These are phyloP conservation scores for Andrena cerasifolii DNA, from an alignment of 1,140 invertebrate species.

Conservation along the genomic window DNA sequence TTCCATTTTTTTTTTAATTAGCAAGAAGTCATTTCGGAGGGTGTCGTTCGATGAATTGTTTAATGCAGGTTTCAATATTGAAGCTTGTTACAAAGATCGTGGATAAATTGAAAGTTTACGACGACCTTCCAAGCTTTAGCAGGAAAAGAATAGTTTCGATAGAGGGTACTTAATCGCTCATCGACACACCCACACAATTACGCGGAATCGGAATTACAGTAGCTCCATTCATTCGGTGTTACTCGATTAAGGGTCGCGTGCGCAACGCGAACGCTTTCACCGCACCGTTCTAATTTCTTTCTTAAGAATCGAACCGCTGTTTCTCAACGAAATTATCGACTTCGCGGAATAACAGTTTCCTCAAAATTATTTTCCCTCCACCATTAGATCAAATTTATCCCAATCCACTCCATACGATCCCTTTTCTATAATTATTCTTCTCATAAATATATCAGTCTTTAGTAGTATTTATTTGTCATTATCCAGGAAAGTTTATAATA, in stretches of 20 bases:
- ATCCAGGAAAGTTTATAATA: too few relatives aligned
- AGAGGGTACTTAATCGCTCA: constrained; percentile 42
- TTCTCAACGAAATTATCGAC: not conserved
- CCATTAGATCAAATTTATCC: too few relatives aligned
- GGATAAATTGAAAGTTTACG: not conserved
- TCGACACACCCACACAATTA: constrained; percentile 33
- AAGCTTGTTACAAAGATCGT: not conserved
- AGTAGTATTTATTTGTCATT: too few relatives aligned
- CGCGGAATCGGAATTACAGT: constrained; percentile 62
- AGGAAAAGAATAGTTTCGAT: constrained; percentile 21
- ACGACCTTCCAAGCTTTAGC: not conserved
- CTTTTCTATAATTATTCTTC: too few relatives aligned
- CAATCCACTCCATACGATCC: too few relatives aligned
- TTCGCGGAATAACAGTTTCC: too few relatives aligned
- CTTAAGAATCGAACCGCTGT: constrained; percentile 22
- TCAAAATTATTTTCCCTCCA: too few relatives aligned
- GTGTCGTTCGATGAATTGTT: not conserved
- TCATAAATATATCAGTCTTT: too few relatives aligned
- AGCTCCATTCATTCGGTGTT: constrained; percentile 68
- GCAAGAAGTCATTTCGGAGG: too few relatives aligned
- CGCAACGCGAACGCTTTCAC: constrained; percentile 30
- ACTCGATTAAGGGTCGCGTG: constrained; percentile 62
- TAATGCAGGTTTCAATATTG: not conserved
- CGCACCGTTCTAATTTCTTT: constrained; percentile 50
- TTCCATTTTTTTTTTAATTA: too few relatives aligned